A percentile compares a stretch with the other conserved stretches of the same genome.
Conservation (phyloP, 2,113 vertebrate species). For the Cochlearius cochlearius region DNA sequence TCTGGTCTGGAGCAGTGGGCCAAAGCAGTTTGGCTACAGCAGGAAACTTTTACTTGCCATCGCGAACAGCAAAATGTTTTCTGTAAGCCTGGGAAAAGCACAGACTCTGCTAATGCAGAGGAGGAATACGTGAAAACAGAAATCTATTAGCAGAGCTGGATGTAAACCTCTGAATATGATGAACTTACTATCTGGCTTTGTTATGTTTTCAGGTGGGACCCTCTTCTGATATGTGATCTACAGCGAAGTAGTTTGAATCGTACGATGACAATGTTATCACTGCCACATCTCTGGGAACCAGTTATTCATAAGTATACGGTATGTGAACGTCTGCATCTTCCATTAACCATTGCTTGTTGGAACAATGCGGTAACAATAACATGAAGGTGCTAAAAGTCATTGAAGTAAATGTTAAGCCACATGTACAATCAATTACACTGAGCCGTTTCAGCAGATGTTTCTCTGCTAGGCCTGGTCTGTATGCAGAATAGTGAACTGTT, state of each 20-base stretch:
- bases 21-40: background rate
- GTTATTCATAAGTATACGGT: constrained; percentile 38
- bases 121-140: background rate
- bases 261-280: constrained; percentile 62
- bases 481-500: background rate
- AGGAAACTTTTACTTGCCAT: background rate
- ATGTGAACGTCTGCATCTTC: constrained; percentile 28
- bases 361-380: constrained; percentile 20
- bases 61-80: background rate
- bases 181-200: constrained; percentile 12
- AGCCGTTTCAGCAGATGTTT: constrained; percentile 6
- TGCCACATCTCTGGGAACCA: constrained; percentile 63
- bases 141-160: background rate
- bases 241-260: background rate
- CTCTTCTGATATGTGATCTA: constrained; percentile 53
- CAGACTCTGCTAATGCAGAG: background rate
- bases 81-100: background rate
- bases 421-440: background rate
- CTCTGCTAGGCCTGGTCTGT: background rate
- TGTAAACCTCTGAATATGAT: background rate
- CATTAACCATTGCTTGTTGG: constrained; percentile 27
- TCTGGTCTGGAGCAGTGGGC: background rate
- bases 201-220: constrained; percentile 37
- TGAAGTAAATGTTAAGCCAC: constrained; percentile 40
- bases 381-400: constrained; percentile 40